Base-by-base conservation (phyloP, 2,888 invertebrate genomes). In the Dryobotodes eremita region DNA sequence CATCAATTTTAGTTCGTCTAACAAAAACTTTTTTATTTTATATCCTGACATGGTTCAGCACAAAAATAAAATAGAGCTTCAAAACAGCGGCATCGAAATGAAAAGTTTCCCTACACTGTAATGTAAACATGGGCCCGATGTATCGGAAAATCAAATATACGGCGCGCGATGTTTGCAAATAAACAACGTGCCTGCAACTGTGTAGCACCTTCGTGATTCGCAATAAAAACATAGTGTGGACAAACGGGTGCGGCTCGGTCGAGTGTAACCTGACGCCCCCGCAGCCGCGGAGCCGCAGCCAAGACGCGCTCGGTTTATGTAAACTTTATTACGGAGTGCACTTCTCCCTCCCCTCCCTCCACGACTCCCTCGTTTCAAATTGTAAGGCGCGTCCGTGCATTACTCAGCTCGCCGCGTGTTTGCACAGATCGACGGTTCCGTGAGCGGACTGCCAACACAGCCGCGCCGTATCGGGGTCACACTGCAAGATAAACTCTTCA, bases 301-400 rank as follows among this genome's bases (percentile, higher is more conserved):
- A 94, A 95, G 95, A 94, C 94, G 91, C 90, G 92, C 91, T 92
- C 90, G 94, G 94, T 95, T 94, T 95, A 93, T 95, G 95, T 95
- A 96, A 96, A 96, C 95, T 96, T 96, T 96, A 96, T 96, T 96
- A 96, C 94, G 89, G 93, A 93, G 94, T 94, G 95, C 94, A 94
- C 89, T 93, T 89, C 89, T 90, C 91, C 91, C 89, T 85, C 83
- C 88, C 83, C 82, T 84, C 84, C 53, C 82, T 64, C 75, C 72
- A 55, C 82, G 69, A 85, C 86, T 85, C 91, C 90, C 92, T 92
- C 92, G 90, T 89, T 92, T 93, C 92, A 93, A 93, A 94, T 94
- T 94, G 95, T 94, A 94, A 94, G 94, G 92, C 94, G 94, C 95
- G 95, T 92, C 93, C 93, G 93, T 95, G 95, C 94, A 95, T 95